Percentiles rank a stretch among this genome's conserved stretches.
phyloP scores from a whole-genome alignment of 1,140 invertebrate genomes.

The Zaprionus ghesquierei region DNA sequence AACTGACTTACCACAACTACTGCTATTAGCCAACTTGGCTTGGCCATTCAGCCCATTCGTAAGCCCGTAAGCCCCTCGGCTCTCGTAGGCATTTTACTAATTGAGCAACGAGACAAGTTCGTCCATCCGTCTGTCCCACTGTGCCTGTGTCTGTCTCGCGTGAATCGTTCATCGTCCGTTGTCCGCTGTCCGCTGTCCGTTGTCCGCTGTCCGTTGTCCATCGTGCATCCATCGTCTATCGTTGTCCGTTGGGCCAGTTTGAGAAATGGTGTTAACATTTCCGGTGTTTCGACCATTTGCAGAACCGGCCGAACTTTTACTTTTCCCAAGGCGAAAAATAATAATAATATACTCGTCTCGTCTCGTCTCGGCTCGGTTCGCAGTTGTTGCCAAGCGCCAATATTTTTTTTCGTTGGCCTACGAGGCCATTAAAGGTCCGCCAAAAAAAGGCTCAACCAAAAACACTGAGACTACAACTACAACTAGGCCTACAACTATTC shows the following conservation, averaged over 20 bases:
- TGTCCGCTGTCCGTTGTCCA: slow-evolving; percentile 20
- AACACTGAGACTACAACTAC: background rate
- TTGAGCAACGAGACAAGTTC: slow-evolving; percentile 70
- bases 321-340: slow-evolving; percentile 45
- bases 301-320: slow-evolving; percentile 71
- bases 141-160: slow-evolving; percentile 1
- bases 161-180: slow-evolving; percentile 28
- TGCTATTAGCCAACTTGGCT: slow-evolving; percentile 35
- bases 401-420: slow-evolving; percentile 10
- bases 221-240: slow-evolving; percentile 28
- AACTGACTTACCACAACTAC: background rate
- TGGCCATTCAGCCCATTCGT: background rate
- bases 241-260: slow-evolving; percentile 41
- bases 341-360: background rate
- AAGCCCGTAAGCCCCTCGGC: slow-evolving; percentile 9
- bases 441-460: background rate
- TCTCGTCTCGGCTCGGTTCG: background rate
- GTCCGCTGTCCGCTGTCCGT: slow-evolving; percentile 22
- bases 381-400: slow-evolving; percentile 27
- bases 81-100: slow-evolving; percentile 70
- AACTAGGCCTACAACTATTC: slow-evolving; percentile 15
- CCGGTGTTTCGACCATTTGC: slow-evolving; percentile 65
- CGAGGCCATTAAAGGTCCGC: slow-evolving; percentile 24
- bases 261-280: slow-evolving; percentile 75
- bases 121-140: slow-evolving; percentile 14